Base-by-base conservation (phyloP, 1,140 invertebrate species). In the Penaeus indicus region DNA sequence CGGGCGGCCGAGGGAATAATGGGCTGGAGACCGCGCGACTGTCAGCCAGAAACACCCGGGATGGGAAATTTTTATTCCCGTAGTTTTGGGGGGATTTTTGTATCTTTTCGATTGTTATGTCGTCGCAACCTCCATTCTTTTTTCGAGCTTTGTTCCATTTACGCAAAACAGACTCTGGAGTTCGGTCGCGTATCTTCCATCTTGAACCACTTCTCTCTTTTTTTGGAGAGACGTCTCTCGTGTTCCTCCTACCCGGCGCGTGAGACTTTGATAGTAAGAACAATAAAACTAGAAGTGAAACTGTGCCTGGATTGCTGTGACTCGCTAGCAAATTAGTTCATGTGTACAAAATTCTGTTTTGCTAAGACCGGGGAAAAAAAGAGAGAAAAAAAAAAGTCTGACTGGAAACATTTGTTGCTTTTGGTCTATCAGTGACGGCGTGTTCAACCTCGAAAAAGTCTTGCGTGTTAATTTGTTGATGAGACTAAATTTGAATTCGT, bases 221-320 rank as follows among this genome's bases (percentile, higher is more conserved):
- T 32, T 75, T 63, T 81, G 1, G 18, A 32, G 10, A 11, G 21
- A 5, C 38, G 27, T 78, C 32, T 47, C 25, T 60, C 25, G 78
- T 22, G 81, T n/a, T 84, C 69, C 63, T 84, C 84, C 72, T 84
- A 38, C n/a, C 25, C 32, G 60, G 69, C 86, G 32, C 19, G 81
- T 77, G 47, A 83, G 21, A 21, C 7, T 61, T 61, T 78, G 81
- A 88, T 82, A 88, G 67, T 64, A 54, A 54, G 72, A 64, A 38
- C 62, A 88, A 88, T 88, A 88, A 88, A 88, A 84, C 86, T 79
- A 75, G 86, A 77, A 27, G 67, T 78, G 38, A 79, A 38, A 63
- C 86, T 88, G 62, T 79, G 79, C 78, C 64, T 84, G 81, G 86
- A 79, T 77, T 42, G 69, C 69, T 78, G 61, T 38, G 61, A 47